Evolutionary conservation across 2,888 invertebrate genomes (phyloP).

Genomic region (Hermaeophaga mercurialis): DNA sequence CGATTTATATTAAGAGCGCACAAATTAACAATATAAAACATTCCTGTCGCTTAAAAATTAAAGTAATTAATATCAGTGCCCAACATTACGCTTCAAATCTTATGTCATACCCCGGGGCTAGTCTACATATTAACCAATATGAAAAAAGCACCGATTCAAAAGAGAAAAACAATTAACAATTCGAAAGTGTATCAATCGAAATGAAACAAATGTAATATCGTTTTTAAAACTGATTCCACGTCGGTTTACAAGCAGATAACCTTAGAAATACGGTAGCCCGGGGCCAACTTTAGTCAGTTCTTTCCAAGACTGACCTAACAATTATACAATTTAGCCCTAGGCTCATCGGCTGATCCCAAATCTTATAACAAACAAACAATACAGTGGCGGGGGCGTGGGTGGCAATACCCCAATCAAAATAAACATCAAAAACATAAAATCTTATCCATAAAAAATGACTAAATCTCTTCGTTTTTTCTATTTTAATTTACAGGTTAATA

Average conservation of each 20-base stretch:
- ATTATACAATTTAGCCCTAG: conserved; percentile 12
- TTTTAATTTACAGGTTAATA: too few relatives aligned
- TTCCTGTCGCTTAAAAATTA: too few relatives aligned
- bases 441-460: too few relatives aligned
- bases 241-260: conserved; percentile 2
- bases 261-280: conserved; percentile 12
- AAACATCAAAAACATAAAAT: too few relatives aligned
- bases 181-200: conserved; percentile 9
- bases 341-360: conserved; percentile 17
- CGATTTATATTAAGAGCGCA: too few relatives aligned
- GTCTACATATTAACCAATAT: not conserved
- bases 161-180: conserved; percentile 4
- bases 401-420: too few relatives aligned
- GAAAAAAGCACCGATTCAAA: not conserved
- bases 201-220: conserved; percentile 7
- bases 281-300: conserved; percentile 18
- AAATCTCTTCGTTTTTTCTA: too few relatives aligned
- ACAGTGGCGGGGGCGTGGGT: not conserved
- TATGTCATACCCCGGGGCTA: not conserved
- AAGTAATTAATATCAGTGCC: too few relatives aligned
- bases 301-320: conserved; percentile 13
- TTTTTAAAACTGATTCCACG: not conserved
- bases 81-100: too few relatives aligned
- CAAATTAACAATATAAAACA: too few relatives aligned
- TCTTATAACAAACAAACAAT: conserved; percentile 15